phyloP scores from a whole-genome alignment of 1,140 invertebrate species.

The Laupala kohalensis region DNA sequence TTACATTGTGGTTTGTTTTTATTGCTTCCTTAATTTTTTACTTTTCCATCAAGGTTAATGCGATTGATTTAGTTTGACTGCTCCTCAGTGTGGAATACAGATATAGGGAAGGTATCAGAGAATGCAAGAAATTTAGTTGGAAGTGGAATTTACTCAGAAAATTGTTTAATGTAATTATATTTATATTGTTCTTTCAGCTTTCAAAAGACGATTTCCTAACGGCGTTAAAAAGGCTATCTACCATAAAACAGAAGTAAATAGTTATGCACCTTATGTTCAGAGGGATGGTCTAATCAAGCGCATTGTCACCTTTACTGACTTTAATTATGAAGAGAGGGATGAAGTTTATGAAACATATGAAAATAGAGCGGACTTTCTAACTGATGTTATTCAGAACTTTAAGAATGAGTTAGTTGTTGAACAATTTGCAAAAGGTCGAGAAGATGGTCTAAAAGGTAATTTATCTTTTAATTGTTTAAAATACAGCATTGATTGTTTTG shows the following conservation, averaged over 20 bases:
- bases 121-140: no score
- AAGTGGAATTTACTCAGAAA: no score
- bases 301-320: slow-evolving; percentile 53
- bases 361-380: slow-evolving; percentile 53
- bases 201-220: slow-evolving; percentile 56
- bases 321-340: slow-evolving; percentile 42
- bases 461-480: not conserved
- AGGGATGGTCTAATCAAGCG: slow-evolving; percentile 53
- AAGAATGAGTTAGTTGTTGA: slow-evolving; percentile 42
- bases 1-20: no score
- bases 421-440: slow-evolving; percentile 50
- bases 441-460: slow-evolving; percentile 50
- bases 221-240: slow-evolving; percentile 53
- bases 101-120: no score
- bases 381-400: slow-evolving; percentile 42
- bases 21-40: no score
- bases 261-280: slow-evolving; percentile 60
- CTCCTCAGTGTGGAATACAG: no score
- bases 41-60: no score
- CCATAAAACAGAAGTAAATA: slow-evolving; percentile 60
- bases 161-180: not conserved
- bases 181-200: slow-evolving; percentile 38
- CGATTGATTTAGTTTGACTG: no score
- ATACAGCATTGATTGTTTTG: not conserved
- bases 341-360: slow-evolving; percentile 53